Base-by-base conservation (phyloP, 2,113 vertebrate species). In the Tachysurus fulvidraco region DNA sequence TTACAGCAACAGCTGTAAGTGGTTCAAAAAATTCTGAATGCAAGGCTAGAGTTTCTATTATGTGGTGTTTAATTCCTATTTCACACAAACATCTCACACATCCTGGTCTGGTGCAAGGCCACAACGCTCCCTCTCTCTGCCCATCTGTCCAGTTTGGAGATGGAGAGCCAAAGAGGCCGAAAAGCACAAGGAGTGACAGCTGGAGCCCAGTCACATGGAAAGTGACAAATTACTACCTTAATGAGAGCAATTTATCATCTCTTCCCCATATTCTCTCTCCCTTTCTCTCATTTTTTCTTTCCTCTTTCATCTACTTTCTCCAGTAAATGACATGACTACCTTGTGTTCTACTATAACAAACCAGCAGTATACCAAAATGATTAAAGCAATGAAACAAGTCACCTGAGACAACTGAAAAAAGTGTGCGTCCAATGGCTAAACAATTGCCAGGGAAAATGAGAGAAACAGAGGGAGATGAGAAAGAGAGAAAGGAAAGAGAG, bases 231-330 rank as follows among this genome's bases (percentile, higher is more conserved):
- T 96, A 95, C 94, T 93, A 91, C 92, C 91, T 91, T 92, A 94
- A 95, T 95, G 94, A 94, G 92, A 95, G 92, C 84, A 91, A 96
- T 97, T 96, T 94, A 97, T 97, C 96, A 96, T 86, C 87, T 90
- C 91, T 87, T 67, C 65, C 90, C 91, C 92, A 89, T 89, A 83
- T 88, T 60, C 59, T 30, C 44, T 62, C n/a, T 19, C 81, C 13
- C 21, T 46, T 62, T 89, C 76, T 76, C 62, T 76, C 54, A 79
- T 89, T 76, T 74, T 89, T 89, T 82, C 78, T 81, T 64, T 88
- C 89, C 85, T 85, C 88, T 86, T 89, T 89, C 89, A 41, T 50
- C 25, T 25, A 59, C 44, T 76, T 64, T 85, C 36, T 62, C 64
- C 74, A 71, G 60, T 25, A 64, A 87, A 83, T 17, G 44, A 28